A percentile compares a stretch with the other conserved stretches of the same genome.
These are phyloP conservation scores for Lycophotia porphyrea DNA, from an alignment of 2,888 invertebrate species.

Conservation along the genomic window DNA sequence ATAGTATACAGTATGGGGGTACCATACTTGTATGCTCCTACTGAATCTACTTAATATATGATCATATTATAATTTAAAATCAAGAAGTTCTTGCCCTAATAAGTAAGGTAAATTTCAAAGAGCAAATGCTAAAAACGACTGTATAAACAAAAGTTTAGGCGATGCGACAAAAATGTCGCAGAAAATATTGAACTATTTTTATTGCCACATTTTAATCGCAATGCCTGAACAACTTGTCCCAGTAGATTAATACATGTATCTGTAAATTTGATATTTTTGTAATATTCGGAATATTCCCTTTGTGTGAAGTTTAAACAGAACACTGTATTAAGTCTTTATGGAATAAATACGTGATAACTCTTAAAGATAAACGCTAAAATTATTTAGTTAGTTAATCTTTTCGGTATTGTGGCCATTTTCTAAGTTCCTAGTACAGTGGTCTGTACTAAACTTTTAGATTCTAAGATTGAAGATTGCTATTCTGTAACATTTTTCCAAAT, in stretches of 20 bases:
- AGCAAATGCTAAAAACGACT: slow-evolving; percentile 33
- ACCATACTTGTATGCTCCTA: not conserved
- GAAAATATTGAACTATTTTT: slow-evolving; percentile 48
- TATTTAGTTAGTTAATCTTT: slow-evolving; percentile 1
- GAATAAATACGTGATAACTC: not conserved
- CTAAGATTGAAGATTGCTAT: slow-evolving; percentile 62
- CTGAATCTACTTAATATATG: not conserved
- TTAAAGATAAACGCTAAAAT: slow-evolving; percentile 30
- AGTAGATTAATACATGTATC: slow-evolving; percentile 51
- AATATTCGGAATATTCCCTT: slow-evolving; percentile 61
- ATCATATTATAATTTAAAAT: not conserved
- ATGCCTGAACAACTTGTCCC: slow-evolving; percentile 49
- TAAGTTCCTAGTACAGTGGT: slow-evolving; percentile 39
- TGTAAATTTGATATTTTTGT: slow-evolving; percentile 67
- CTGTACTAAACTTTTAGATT: slow-evolving; percentile 36
- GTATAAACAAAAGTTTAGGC: slow-evolving; percentile 28
- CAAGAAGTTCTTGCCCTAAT: slow-evolving; percentile 12
- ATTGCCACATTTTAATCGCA: slow-evolving; percentile 30
- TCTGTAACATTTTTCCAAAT: slow-evolving; percentile 60
- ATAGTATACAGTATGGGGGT: not conserved
- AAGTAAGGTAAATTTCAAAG: not conserved
- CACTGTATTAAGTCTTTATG: slow-evolving; percentile 28
- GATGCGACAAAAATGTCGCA: slow-evolving; percentile 35
- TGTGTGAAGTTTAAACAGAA: slow-evolving; percentile 37
- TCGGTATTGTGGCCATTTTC: not conserved